phyloP scores from a whole-genome alignment of 1,140 invertebrate species.

The Drosophila equinoxialis region DNA sequence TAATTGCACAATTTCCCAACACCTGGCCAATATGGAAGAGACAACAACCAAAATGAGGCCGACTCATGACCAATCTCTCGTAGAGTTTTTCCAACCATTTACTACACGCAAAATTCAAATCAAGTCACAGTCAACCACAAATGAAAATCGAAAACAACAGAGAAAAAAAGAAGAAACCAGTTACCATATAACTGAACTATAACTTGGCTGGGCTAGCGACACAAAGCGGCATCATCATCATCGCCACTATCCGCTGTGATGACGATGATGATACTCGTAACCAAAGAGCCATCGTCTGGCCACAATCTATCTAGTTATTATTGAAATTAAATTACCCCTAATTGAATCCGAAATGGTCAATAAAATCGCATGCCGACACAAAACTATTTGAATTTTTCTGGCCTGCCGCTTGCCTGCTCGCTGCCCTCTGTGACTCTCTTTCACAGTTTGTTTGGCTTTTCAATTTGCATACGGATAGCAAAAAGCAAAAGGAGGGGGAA shows the following conservation, averaged over 20 bases:
- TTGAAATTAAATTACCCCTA: conserved; percentile 82
- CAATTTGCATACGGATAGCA: conserved; percentile 67
- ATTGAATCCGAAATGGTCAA: conserved; percentile 82
- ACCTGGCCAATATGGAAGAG: background rate
- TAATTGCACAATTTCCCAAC: background rate
- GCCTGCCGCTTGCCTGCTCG: conserved; percentile 6
- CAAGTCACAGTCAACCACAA: conserved; percentile 32
- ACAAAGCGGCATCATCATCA: conserved; percentile 23
- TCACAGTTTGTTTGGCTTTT: conserved; percentile 27
- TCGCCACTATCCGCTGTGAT: conserved; percentile 9
- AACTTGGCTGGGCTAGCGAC: conserved; percentile 43
- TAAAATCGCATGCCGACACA: conserved; percentile 78
- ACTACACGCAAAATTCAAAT: conserved; percentile 74
- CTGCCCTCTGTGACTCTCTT: conserved; percentile 19
- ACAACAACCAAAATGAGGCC: background rate
- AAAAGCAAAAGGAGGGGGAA: conserved; percentile 52
- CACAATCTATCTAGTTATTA: conserved; percentile 72
- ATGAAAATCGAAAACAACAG: conserved; percentile 57
- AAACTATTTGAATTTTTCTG: conserved; percentile 61
- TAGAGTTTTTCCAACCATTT: conserved; percentile 31
- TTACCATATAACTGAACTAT: conserved; percentile 46
- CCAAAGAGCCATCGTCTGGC: conserved; percentile 34
- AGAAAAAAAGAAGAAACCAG: conserved; percentile 10
- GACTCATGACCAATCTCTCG: conserved; percentile 3
- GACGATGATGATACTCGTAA: conserved; percentile 27